Evolutionary conservation across 2,797 vertebrate genomes (phyloP), one percentile per base, ranked within the genome.

Genomic region (Syngnathus rostellatus): DNA sequence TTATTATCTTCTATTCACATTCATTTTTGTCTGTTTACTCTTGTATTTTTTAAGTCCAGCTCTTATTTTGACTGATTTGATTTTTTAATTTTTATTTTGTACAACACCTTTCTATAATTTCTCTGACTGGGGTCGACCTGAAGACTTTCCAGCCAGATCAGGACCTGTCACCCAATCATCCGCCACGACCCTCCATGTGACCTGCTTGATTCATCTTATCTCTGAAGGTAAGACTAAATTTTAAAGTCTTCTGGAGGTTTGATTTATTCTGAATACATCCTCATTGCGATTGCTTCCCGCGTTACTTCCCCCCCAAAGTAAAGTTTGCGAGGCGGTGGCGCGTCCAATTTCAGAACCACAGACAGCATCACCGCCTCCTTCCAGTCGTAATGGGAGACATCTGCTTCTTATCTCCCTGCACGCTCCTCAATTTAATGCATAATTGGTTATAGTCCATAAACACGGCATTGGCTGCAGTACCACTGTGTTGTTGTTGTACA

Each of bases 141-240:
- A 46, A 77, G 37, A 68, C 25, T 66, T 45, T 68, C 60, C 69
- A 77, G 60, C 64, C 69, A 78, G 78, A 74, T 86, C 76, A 65
- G 77, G 71, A 83, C 77, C 75, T 76, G 74, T 73, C 71, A 78
- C 76, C 73, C 72, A 45, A 38, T 70, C 55, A 38, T 73, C 72
- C 80, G 73, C 73, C 69, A 67, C 71, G 71, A 69, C 67, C 78
- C 71, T 78, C 37, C 72, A 89, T 86, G 85, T 86, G 85, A 89
- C 82, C 83, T 68, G 64, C 73, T 67, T 64, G 83, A 78, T 82
- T 81, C 80, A 72, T 80, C 83, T 88, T 87, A 79, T 89, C 82
- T 88, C 78, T 88, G 81, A 79, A 90, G 88, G 89, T 91, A 88
- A 86, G 77, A 2, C 38, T 45, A 19, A 53, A 53, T 51, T 51